These are phyloP conservation scores for Zingel zingel DNA, from an alignment of 2,113 vertebrate genomes.

Conservation along the genomic window DNA sequence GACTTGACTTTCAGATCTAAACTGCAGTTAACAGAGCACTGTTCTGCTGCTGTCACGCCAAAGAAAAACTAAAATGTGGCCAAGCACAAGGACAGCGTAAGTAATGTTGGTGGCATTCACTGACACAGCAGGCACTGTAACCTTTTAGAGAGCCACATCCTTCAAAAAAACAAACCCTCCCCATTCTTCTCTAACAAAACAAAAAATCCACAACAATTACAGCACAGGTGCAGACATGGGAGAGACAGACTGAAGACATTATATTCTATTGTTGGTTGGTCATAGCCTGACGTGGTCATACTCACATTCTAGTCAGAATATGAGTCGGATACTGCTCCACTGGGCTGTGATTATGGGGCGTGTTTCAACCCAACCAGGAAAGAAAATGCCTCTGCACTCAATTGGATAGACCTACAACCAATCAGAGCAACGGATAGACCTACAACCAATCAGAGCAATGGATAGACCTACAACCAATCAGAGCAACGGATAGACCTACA, in stretches of 20 bases:
- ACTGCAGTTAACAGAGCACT: not conserved
- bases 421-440: too few species aligned
- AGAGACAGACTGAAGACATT: slow-evolving; percentile 15
- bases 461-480: too few species aligned
- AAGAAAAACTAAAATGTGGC: slow-evolving; percentile 25
- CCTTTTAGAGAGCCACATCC: slow-evolving; percentile 58
- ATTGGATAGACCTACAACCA: too few species aligned
- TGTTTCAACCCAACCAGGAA: too few species aligned
- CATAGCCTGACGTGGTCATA: too few species aligned
- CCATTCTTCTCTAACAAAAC: not conserved
- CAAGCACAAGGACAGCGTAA: slow-evolving; percentile 45
- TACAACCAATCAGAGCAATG: too few species aligned
- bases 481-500: too few species aligned
- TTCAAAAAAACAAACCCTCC: slow-evolving; percentile 43
- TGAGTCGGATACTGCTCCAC: too few species aligned
- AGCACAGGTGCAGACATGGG: slow-evolving; percentile 43
- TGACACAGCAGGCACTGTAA: slow-evolving; percentile 48
- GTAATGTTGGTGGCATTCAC: slow-evolving; percentile 56
- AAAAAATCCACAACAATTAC: slow-evolving; percentile 25
- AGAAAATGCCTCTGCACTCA: too few species aligned
- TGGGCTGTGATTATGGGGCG: too few species aligned
- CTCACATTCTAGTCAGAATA: too few species aligned
- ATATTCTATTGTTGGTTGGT: not conserved
- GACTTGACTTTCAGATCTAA: slow-evolving; percentile 11
- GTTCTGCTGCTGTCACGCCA: slow-evolving; percentile 4